Evolutionary conservation across 2,113 vertebrate species (phyloP).

Genomic region (Morone chrysops): DNA sequence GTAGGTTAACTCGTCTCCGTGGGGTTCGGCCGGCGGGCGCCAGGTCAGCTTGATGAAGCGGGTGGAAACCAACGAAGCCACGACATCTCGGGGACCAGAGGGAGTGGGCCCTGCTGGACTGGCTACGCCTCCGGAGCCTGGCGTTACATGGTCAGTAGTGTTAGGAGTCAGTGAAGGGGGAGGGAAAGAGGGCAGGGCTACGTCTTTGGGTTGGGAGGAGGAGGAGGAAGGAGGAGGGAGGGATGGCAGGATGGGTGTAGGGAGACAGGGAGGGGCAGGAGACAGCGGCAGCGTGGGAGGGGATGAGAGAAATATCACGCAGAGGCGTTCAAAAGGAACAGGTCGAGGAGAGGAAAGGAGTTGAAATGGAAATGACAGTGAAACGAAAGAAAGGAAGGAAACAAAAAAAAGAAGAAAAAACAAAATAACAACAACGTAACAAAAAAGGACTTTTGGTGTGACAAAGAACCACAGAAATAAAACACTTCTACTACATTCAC

Average conservation of each 20-base stretch:
- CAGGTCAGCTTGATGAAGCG: constrained; percentile 99
- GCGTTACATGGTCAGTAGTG: constrained; percentile 99
- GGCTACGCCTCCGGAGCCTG: constrained; percentile 88
- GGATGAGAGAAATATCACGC: constrained; percentile 61
- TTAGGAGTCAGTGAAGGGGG: constrained; percentile 99
- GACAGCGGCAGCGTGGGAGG: constrained; percentile 41
- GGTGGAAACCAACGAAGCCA: constrained; percentile 97
- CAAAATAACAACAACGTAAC: constrained; percentile 89
- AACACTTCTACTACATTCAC: constrained; percentile 89
- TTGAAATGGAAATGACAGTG: constrained; percentile 80
- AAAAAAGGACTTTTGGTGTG: constrained; percentile 78
- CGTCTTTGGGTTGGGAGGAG: constrained; percentile 86
- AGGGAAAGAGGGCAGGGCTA: constrained; percentile 95
- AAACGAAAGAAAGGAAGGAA: constrained; percentile 81
- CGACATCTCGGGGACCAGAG: constrained; percentile 94
- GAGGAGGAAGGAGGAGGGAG: not conserved
- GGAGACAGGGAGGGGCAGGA: constrained; percentile 26
- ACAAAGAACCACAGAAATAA: constrained; percentile 86
- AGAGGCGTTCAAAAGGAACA: constrained; percentile 49
- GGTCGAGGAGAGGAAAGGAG: constrained; percentile 62
- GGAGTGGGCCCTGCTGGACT: constrained; percentile 89
- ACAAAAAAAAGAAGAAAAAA: constrained; percentile 90
- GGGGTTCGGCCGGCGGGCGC: constrained; percentile 93
- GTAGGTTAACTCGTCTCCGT: constrained; percentile 95
- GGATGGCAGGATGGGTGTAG: constrained; percentile 16